Evolutionary conservation across 2,113 vertebrate genomes (phyloP).

Genomic region (Neogobius melanostomus): DNA sequence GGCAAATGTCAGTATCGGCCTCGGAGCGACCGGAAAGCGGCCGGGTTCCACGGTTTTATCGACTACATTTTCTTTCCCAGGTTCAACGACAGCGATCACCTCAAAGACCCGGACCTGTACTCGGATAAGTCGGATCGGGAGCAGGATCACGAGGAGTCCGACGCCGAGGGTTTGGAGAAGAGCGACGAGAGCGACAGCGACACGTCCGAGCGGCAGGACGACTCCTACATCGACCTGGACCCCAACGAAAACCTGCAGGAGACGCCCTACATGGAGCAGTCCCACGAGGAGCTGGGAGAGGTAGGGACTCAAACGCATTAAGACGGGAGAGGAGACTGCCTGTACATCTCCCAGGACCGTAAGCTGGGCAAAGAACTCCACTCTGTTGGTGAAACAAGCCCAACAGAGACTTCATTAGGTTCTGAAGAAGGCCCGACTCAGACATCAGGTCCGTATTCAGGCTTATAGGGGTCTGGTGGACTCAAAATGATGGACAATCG

Average conservation of each 20-base stretch:
- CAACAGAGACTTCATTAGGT: too few species aligned
- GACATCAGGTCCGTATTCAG: too few species aligned
- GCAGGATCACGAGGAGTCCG: conserved; percentile 93
- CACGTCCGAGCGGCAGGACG: conserved; percentile 93
- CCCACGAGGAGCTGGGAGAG: conserved; percentile 93
- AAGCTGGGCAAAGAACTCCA: too few species aligned
- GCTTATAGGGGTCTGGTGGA: too few species aligned
- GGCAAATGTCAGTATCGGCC: too few species aligned
- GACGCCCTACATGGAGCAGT: conserved; percentile 89
- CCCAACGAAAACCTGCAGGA: conserved; percentile 85
- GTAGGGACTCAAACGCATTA: conserved; percentile 55
- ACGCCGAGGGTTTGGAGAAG: conserved; percentile 92
- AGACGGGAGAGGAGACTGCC: too few species aligned
- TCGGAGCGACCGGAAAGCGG: too few species aligned
- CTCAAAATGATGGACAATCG: too few species aligned
- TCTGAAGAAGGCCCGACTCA: too few species aligned
- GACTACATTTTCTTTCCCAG: conserved; percentile 56
- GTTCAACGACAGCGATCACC: conserved; percentile 91
- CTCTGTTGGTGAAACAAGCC: too few species aligned
- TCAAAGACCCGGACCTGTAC: conserved; percentile 94
- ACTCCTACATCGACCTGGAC: conserved; percentile 88
- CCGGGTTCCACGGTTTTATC: too few species aligned
- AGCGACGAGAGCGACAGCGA: conserved; percentile 97
- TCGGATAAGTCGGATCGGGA: conserved; percentile 98
- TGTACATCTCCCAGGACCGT: too few species aligned